Base-by-base conservation (phyloP, 2,113 vertebrate genomes). In the Phrynosoma blainvillii region DNA sequence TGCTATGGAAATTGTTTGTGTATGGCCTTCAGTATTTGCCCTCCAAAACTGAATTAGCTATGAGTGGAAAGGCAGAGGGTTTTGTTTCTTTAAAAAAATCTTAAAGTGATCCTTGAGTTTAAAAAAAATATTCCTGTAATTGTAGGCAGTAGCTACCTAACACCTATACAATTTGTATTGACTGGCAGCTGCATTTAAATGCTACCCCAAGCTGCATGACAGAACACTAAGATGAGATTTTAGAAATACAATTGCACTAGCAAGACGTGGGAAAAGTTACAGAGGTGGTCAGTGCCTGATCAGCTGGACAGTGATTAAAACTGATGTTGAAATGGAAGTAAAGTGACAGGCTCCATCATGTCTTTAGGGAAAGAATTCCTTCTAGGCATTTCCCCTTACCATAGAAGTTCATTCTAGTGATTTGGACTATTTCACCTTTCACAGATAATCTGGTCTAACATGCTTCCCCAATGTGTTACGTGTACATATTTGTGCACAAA, bases 261-360 rank as follows among this genome's bases (percentile, higher is more conserved):
- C 82, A 86, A 89, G 88, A 93, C 83, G 83, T 85, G 92, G 92
- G 91, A 95, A 95, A 74, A 93, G 91, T 93, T 92, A 91, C 88
- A 92, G 75, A 62, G 88, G 88, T 91, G 36, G 91, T 84, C 84
- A 88, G 84, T 84, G 30, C 92, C 84, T 80, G 79, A 85, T 91
- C 3, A 0, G 73, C 77, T 84, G 87, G 89, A 82, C 86, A 90
- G 94, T 18, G 86, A 92, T 88, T 89, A 91, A 91, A 92, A 92
- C 85, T 56, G 30, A 32, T 40, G 23, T 84, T 88, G 56, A 86
- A 88, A 81, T 87, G 85, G 62, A 88, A 92, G 85, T 40, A 83
- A 83, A 82, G 36, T 78, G 80, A 71, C 36, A 76, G 83, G 79
- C 18, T 85, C 86, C 85, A n/a, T 82, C 89, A 91, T 86, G 14